A percentile compares a stretch with the other conserved stretches of the same genome.
phyloP scores from a whole-genome alignment of 2,888 invertebrate species.

The Aplocera efformata region DNA sequence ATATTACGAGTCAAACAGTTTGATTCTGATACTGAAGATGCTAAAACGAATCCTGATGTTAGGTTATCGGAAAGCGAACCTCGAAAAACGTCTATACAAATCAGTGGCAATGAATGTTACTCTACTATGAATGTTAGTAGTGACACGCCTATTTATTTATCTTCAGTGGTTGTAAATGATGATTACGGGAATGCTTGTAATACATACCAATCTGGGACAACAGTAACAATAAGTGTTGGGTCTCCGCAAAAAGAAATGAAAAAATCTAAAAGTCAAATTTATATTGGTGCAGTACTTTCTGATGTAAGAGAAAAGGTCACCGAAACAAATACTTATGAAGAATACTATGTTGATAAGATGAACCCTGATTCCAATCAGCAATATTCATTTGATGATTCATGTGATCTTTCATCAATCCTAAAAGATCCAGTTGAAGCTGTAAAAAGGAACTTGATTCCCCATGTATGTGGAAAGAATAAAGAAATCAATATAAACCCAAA shows the following conservation, averaged over 20 bases:
- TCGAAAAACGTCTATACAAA: slow-evolving; percentile 86
- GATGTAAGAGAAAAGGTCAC: slow-evolving; percentile 42
- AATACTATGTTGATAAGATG: slow-evolving; percentile 55
- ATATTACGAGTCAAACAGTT: slow-evolving; percentile 67
- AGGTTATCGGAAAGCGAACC: slow-evolving; percentile 60
- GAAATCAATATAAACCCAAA: slow-evolving; percentile 32
- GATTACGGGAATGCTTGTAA: slow-evolving; percentile 64
- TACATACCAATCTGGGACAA: slow-evolving; percentile 78
- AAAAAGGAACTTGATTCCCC: slow-evolving; percentile 86
- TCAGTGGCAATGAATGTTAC: slow-evolving; percentile 87
- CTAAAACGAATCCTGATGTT: slow-evolving; percentile 39
- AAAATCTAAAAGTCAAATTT: slow-evolving; percentile 75
- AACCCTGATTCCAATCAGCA: slow-evolving; percentile 31
- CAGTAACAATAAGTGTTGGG: slow-evolving; percentile 82
- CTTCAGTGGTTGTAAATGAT: slow-evolving; percentile 86
- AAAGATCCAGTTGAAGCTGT: slow-evolving; percentile 89
- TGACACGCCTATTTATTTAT: slow-evolving; percentile 85
- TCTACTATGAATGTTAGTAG: slow-evolving; percentile 87
- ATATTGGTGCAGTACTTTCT: slow-evolving; percentile 66
- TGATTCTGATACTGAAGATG: slow-evolving; percentile 71
- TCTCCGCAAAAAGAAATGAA: slow-evolving; percentile 68
- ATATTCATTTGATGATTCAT: slow-evolving; percentile 27
- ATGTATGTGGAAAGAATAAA: slow-evolving; percentile 85
- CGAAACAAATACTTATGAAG: slow-evolving; percentile 66
- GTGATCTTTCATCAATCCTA: slow-evolving; percentile 79